Evolutionary conservation across 1,140 invertebrate species (phyloP).

Genomic region (Maniola jurtina): DNA sequence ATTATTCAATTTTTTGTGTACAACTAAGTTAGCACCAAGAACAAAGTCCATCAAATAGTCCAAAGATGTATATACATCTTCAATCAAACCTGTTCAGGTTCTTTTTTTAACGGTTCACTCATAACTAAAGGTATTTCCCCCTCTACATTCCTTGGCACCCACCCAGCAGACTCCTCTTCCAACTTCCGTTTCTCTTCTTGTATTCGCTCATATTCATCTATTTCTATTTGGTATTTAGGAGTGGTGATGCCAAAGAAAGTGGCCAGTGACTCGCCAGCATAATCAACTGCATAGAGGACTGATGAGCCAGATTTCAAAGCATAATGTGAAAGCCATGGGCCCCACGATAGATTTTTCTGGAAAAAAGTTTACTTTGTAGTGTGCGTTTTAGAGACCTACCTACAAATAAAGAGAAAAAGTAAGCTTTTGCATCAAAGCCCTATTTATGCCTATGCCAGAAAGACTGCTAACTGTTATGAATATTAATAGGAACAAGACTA

Average conservation of each 20-base stretch:
- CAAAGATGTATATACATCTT: not conserved
- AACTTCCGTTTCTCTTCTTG: conserved; percentile 77
- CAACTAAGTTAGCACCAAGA: too few species aligned
- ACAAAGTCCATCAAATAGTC: not conserved
- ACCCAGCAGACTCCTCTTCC: conserved; percentile 77
- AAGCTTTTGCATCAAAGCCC: too few species aligned
- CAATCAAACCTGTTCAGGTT: not conserved
- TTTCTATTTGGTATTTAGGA: conserved; percentile 94
- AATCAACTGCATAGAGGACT: conserved; percentile 88
- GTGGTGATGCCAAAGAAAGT: conserved; percentile 93
- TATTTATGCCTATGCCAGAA: too few species aligned
- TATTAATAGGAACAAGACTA: not conserved
- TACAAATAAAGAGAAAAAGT: too few species aligned
- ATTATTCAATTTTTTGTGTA: too few species aligned
- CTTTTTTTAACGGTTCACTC: conserved; percentile 53
- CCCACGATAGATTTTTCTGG: conserved; percentile 83
- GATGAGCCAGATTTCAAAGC: conserved; percentile 82
- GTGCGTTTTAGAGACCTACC: not conserved
- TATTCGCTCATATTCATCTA: conserved; percentile 87
- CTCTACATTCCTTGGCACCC: conserved; percentile 65
- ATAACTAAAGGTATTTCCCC: conserved; percentile 67
- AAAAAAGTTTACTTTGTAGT: conserved; percentile 44
- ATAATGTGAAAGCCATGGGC: conserved; percentile 86
- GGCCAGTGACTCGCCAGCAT: conserved; percentile 90
- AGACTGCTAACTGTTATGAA: too few species aligned